phyloP scores from a whole-genome alignment of 2,888 invertebrate species.

The Pecten maximus region DNA sequence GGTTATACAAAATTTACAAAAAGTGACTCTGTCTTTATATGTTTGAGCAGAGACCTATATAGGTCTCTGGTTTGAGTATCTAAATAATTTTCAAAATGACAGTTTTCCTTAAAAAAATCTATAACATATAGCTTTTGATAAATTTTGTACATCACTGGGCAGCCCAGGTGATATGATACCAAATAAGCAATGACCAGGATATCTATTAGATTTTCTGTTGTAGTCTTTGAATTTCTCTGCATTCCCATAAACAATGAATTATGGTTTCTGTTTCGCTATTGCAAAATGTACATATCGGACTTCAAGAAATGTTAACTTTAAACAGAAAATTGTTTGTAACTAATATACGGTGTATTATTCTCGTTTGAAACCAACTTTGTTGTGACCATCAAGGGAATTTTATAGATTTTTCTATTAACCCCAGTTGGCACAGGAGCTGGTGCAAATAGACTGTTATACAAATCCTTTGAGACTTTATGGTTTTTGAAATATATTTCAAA shows the following conservation, averaged over 20 bases:
- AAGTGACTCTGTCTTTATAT: no score
- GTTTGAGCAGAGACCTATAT: no score
- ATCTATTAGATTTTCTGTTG: no score
- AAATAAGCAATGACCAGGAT: no score
- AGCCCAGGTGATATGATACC: no score
- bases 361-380: not conserved
- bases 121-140: no score
- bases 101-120: no score
- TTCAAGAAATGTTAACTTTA: not conserved
- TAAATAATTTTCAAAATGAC: no score
- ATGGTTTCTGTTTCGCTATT: not conserved
- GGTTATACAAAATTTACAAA: no score
- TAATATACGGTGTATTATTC: not conserved
- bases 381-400: not conserved
- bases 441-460: not conserved
- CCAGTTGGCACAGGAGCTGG: not conserved
- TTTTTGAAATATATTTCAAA: not conserved
- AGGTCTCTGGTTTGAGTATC: no score
- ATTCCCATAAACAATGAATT: not conserved
- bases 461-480: not conserved
- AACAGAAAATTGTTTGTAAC: not conserved
- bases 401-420: not conserved
- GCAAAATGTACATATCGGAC: not conserved
- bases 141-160: no score
- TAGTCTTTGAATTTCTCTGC: no score